phyloP scores from a whole-genome alignment of 2,113 vertebrate genomes.

The Eonycteris spelaea region DNA sequence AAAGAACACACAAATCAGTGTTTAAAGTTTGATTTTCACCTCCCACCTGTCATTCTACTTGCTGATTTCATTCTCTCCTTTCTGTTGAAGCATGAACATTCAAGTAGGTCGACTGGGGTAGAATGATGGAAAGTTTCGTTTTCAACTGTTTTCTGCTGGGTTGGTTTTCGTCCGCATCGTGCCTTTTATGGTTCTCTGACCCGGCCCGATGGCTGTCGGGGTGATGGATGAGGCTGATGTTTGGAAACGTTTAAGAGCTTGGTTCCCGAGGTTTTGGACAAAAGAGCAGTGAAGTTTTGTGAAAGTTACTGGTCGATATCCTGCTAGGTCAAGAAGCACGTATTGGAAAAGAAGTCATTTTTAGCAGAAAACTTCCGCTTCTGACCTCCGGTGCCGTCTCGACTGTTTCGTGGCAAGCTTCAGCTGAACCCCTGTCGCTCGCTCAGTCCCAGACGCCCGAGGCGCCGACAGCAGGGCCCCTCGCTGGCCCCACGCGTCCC shows the following conservation, averaged over 20 bases:
- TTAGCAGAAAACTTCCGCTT: neutral
- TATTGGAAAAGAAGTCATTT: neutral
- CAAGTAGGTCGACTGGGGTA: neutral
- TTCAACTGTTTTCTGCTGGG: neutral
- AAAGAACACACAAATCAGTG: neutral
- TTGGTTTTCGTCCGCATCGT: neutral
- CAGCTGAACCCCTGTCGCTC: neutral
- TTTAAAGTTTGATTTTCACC: neutral
- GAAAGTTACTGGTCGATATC: neutral
- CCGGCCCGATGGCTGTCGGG: neutral
- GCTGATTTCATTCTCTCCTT: neutral
- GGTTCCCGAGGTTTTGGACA: neutral
- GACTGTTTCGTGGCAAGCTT: neutral
- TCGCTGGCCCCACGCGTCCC: neutral
- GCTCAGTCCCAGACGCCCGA: neutral
- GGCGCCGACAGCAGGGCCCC: neutral
- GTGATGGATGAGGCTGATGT: constrained; percentile 41
- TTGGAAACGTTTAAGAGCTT: neutral
- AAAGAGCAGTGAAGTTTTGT: neutral
- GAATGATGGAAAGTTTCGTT: constrained; percentile 36
- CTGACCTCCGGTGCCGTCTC: neutral
- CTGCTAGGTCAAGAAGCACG: neutral
- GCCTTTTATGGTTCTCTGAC: constrained; percentile 25
- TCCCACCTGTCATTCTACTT: neutral
- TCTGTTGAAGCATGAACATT: constrained; percentile 20